Evolutionary conservation across 1,140 invertebrate genomes (phyloP), one percentile per base, ranked within the genome.

Genomic region (Paralvinella palmiformis): DNA sequence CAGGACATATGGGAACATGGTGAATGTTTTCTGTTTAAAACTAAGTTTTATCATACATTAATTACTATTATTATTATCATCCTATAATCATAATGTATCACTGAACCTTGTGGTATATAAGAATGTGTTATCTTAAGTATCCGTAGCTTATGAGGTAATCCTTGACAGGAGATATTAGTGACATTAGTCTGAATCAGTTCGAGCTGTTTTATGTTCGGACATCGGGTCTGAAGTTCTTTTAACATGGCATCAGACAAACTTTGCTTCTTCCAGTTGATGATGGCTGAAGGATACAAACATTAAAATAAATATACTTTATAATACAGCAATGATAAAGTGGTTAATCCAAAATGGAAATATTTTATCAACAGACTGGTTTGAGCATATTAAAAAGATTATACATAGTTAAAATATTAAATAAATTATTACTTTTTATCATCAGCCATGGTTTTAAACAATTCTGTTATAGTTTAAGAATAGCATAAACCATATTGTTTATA

Each of bases 191-290:
- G 24, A 22, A 52, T n/a, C 2, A 52, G 48, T n/a, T 52, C 48
- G 24, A 52, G 48, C 20, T 22, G 24, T 7, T 29, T 52, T 22
- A 52, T 52, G 48, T 52, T 52, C 31, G 48, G 48, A 52, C 48
- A 52, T 4, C 48, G 48, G 7, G 24, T 29, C 31, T 29, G 48
- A 29, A 52, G 48, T 20, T 52, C 48, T n/a, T 52, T 52, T 29
- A 52, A 20, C 48, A 52, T 52, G 48, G 48, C 48, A 29, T 52
- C 48, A 22, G 48, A 52, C 48, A 52, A 29, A 52, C 48, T 52
- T 22, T 29, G 24, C 48, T 52, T 52, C 48, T 52, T 52, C 48
- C 48, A 52, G 24, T 29, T n/a, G 48, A 22, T 52, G 48, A 22
- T 29, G 31, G 24, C 48, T 52, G 10, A 10, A 10, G 48, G n/a